Percentiles rank a stretch among this genome's conserved stretches.
Conservation (phyloP, 2,888 invertebrate genomes). For the Nephrotoma flavescens region DNA sequence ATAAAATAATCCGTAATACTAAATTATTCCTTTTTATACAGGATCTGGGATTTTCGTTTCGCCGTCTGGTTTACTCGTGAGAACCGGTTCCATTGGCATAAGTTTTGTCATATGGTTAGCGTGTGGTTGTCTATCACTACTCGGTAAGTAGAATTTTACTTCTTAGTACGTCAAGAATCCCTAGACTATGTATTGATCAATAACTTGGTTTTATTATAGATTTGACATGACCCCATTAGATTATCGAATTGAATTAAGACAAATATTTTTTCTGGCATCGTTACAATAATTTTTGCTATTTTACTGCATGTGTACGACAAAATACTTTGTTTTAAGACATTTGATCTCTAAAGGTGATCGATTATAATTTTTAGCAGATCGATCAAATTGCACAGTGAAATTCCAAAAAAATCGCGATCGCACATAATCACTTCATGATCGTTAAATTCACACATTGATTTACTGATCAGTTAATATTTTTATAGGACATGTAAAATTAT, state of each 20-base stretch:
- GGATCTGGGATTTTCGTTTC: slow-evolving; percentile 98
- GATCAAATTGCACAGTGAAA: too few species aligned
- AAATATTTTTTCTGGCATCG: not conserved
- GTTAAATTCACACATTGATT: too few species aligned
- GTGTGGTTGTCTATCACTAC: slow-evolving; percentile 79
- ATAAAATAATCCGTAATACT: too few species aligned
- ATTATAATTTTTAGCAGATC: not conserved
- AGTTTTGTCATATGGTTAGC: slow-evolving; percentile 91
- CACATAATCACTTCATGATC: too few species aligned
- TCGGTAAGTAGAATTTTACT: slow-evolving; percentile 46
- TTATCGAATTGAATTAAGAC: not conserved
- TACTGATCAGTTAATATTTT: too few species aligned
- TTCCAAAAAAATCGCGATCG: too few species aligned
- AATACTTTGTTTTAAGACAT: not conserved
- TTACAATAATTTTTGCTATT: not conserved
- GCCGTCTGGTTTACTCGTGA: slow-evolving; percentile 83
- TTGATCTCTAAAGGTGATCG: not conserved
- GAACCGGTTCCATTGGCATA: slow-evolving; percentile 87
- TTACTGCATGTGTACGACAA: not conserved
- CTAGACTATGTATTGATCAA: not conserved
- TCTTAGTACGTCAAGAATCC: not conserved
- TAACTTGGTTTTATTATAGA: not conserved
- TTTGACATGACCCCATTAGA: not conserved
- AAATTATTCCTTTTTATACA: slow-evolving; percentile 27
- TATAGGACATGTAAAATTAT: too few species aligned